phyloP scores from a whole-genome alignment of 2,797 vertebrate species.

The Semaprochilodus insignis region DNA sequence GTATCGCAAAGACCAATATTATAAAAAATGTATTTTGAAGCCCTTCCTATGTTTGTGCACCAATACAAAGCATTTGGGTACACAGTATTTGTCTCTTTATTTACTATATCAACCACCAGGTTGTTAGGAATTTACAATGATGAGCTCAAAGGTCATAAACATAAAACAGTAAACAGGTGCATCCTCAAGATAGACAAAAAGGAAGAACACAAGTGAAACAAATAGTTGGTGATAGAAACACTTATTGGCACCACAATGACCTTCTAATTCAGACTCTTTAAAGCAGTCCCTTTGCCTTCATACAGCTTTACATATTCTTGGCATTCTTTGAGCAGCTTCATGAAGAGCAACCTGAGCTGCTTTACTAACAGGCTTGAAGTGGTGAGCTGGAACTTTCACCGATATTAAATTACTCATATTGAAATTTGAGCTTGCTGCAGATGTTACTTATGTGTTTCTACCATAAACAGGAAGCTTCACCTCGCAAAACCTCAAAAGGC shows the following conservation, averaged over 20 bases:
- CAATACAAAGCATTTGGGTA: too few relatives aligned
- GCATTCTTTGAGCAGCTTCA: not conserved
- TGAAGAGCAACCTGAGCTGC: not conserved
- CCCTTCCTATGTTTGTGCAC: too few relatives aligned
- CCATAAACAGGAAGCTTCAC: not conserved
- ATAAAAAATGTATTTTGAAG: too few relatives aligned
- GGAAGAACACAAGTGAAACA: not conserved
- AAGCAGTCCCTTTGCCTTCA: not conserved
- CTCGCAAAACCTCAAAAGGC: not conserved
- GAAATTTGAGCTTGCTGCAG: not conserved
- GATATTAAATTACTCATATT: not conserved
- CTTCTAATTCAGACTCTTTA: not conserved
- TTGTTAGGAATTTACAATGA: not conserved
- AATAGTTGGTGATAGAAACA: not conserved
- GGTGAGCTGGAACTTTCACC: not conserved
- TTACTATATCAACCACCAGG: too few relatives aligned
- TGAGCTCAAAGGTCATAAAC: not conserved
- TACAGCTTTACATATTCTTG: not conserved
- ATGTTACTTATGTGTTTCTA: not conserved
- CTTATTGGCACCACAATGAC: not conserved
- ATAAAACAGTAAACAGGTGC: not conserved
- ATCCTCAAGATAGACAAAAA: not conserved
- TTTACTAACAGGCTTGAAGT: not conserved
- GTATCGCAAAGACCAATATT: too few relatives aligned
- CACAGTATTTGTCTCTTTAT: too few relatives aligned